These are phyloP conservation scores for Saxicola maurus DNA, from an alignment of 2,797 vertebrate genomes.

Conservation along the genomic window DNA sequence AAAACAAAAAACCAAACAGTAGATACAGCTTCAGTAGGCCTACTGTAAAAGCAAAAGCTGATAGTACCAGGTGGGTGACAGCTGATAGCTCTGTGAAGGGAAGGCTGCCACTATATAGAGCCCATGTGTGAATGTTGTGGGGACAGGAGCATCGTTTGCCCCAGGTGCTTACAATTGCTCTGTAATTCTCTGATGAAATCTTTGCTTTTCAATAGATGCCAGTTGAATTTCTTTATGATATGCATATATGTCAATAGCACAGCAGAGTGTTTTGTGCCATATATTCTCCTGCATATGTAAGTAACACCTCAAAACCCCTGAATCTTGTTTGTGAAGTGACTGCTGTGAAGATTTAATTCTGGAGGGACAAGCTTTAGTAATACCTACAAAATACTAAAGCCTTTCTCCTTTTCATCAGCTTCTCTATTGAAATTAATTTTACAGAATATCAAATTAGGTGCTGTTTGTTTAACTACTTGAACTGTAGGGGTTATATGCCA, in stretches of 20 bases:
- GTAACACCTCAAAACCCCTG: not conserved
- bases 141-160: not conserved
- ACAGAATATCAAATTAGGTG: conserved; percentile 8
- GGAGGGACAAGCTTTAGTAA: not conserved
- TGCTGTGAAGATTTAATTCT: not conserved
- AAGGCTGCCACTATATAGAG: not conserved
- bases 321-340: not conserved
- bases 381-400: not conserved
- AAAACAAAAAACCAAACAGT: not conserved
- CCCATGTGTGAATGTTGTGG: not conserved
- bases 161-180: not conserved
- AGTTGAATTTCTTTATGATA: not conserved
- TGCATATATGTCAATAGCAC: not conserved
- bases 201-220: not conserved
- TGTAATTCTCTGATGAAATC: not conserved
- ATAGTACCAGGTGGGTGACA: not conserved
- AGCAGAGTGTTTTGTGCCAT: conserved; percentile 1
- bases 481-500: conserved; percentile 25
- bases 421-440: conserved; percentile 19
- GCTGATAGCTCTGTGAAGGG: not conserved
- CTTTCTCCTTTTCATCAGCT: not conserved
- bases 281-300: not conserved
- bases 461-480: conserved; percentile 53
- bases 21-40: not conserved
- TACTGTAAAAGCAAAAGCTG: not conserved